A percentile compares a stretch with the other conserved stretches of the same genome.
Conservation (phyloP, 2,888 invertebrate species). For the Tuta absoluta region DNA sequence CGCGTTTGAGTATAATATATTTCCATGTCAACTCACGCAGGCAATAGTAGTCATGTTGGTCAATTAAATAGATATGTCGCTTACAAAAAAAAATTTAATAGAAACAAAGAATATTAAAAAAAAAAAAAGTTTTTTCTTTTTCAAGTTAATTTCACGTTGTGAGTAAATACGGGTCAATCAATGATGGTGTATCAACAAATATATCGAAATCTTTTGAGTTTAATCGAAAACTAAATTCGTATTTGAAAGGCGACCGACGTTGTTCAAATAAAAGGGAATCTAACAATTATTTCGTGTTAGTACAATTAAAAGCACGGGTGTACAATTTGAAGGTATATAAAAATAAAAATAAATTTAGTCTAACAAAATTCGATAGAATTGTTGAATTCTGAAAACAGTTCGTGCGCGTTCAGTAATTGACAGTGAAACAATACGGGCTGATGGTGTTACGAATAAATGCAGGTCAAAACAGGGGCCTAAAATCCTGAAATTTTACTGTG, state of each 20-base stretch:
- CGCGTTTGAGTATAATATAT: no score
- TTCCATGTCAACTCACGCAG: no score
- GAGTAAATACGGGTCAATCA: neutral
- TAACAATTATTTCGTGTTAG: neutral
- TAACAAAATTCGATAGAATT: constrained; percentile 22
- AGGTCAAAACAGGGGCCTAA: constrained; percentile 32
- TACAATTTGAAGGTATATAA: neutral
- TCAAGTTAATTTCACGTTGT: neutral
- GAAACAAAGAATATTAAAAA: no score
- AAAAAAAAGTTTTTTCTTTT: no score
- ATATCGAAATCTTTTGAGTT: neutral
- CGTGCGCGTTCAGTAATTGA: constrained; percentile 44
- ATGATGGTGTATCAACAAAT: neutral
- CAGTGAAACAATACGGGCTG: constrained; percentile 46
- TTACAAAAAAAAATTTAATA: no score
- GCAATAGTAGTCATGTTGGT: no score
- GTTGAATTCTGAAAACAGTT: constrained; percentile 7
- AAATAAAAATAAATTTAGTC: neutral
- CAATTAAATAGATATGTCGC: no score
- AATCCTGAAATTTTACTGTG: neutral
- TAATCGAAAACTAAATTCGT: neutral
- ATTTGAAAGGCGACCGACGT: neutral
- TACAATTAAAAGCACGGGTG: neutral
- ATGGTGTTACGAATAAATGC: constrained; percentile 39
- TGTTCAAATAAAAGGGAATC: neutral